Evolutionary conservation across 2,113 vertebrate genomes (phyloP).

Genomic region (Paratilapia polleni): DNA sequence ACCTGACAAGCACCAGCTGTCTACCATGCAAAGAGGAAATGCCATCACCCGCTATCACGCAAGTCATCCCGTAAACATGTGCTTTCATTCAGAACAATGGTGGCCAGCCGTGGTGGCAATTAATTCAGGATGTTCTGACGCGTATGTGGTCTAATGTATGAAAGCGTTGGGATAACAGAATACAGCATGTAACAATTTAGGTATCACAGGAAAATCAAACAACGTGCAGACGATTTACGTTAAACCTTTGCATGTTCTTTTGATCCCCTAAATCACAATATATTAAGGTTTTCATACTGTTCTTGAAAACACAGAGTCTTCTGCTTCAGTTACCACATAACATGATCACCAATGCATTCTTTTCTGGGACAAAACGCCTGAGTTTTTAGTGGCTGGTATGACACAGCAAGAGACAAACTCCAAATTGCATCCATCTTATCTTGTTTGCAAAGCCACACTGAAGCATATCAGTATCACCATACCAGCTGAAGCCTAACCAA

Average conservation of each 20-base stretch:
- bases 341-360: neutral
- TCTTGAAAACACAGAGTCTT: neutral
- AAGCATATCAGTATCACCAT: neutral
- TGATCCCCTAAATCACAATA: neutral
- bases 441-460: constrained; percentile 2
- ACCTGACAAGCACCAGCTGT: constrained; percentile 56
- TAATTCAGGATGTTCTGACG: constrained; percentile 25
- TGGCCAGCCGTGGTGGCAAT: constrained; percentile 3
- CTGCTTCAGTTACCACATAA: neutral
- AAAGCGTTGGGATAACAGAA: constrained; percentile 4
- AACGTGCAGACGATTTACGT: constrained; percentile 34
- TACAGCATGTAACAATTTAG: constrained; percentile 19
- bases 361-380: constrained; percentile 11
- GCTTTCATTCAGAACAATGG: constrained; percentile 37
- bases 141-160: constrained; percentile 1
- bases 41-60: constrained; percentile 12
- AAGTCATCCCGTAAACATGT: constrained; percentile 35
- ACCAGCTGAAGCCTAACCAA: constrained; percentile 6
- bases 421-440: constrained; percentile 27
- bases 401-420: constrained; percentile 15
- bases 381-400: neutral
- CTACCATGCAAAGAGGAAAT: constrained; percentile 42
- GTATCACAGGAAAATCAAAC: constrained; percentile 6
- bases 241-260: neutral
- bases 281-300: neutral